These are phyloP conservation scores for Dolichallabes microphthalmus DNA, from an alignment of 2,113 vertebrate species.

Conservation along the genomic window DNA sequence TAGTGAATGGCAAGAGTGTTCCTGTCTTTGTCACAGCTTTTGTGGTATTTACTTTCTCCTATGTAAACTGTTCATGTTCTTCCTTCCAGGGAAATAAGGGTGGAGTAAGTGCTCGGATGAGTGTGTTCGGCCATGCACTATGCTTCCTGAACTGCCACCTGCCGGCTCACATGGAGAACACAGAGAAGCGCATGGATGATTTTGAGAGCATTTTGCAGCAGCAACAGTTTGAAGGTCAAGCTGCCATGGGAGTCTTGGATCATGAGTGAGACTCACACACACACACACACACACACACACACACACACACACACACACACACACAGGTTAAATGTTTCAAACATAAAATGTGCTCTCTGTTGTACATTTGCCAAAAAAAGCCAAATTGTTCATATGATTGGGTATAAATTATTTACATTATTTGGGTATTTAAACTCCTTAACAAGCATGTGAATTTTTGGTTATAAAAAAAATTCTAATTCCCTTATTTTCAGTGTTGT, in stretches of 20 bases:
- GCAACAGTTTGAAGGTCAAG: conserved; percentile 90
- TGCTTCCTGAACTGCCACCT: conserved; percentile 99
- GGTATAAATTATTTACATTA: neutral
- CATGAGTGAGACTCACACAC: conserved; percentile 78
- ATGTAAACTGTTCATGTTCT: neutral
- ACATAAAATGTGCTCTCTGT: neutral
- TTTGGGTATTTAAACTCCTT: neutral
- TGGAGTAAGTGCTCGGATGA: conserved; percentile 86
- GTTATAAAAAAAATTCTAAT: neutral
- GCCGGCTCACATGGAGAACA: conserved; percentile 93
- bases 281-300: conserved; percentile 1
- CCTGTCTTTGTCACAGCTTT: neutral
- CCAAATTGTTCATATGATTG: neutral
- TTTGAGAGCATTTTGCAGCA: conserved; percentile 95
- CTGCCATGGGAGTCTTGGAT: conserved; percentile 86
- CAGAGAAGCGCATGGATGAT: conserved; percentile 93
- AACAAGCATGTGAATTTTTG: neutral
- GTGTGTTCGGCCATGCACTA: conserved; percentile 89
- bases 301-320: neutral
- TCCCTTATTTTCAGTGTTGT: conserved; percentile 76
- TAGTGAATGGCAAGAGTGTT: neutral
- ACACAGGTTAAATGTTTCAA: neutral
- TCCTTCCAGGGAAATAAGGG: conserved; percentile 91
- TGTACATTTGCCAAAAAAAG: neutral
- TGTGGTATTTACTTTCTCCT: neutral